Conservation (phyloP, 2,113 vertebrate species). For the Syngnathus typhle region DNA sequence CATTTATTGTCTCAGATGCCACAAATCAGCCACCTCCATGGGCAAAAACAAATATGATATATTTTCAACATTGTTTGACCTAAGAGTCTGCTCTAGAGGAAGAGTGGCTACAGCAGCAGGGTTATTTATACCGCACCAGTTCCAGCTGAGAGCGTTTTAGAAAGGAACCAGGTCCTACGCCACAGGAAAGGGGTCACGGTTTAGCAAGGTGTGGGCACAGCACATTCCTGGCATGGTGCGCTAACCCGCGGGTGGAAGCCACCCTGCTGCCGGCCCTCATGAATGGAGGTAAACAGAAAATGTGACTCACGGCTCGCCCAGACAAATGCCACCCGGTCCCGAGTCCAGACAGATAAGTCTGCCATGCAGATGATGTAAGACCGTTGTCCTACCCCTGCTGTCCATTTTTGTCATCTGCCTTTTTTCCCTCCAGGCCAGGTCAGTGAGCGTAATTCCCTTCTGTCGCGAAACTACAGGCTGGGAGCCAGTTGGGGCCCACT, state of each 20-base stretch:
- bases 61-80: constrained; percentile 48
- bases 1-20: constrained; percentile 37
- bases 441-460: constrained; percentile 33
- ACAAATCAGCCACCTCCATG: constrained; percentile 32
- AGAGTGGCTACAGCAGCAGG: constrained; percentile 42
- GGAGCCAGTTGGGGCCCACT: too few species aligned
- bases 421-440: constrained; percentile 14
- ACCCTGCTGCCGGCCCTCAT: constrained; percentile 52
- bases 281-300: constrained; percentile 70
- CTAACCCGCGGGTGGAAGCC: constrained; percentile 57
- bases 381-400: constrained; percentile 7
- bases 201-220: constrained; percentile 61
- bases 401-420: constrained; percentile 41
- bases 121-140: constrained; percentile 58
- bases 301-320: constrained; percentile 69
- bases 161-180: constrained; percentile 50
- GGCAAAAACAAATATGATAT: constrained; percentile 45
- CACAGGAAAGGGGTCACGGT: constrained; percentile 69
- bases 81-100: constrained; percentile 41
- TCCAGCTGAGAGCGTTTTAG: constrained; percentile 42
- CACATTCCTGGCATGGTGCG: constrained; percentile 51
- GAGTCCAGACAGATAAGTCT: constrained; percentile 70
- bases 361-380: constrained; percentile 57
- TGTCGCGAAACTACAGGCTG: neutral
- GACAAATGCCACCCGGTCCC: constrained; percentile 52